phyloP scores from a whole-genome alignment of 2,113 vertebrate genomes.

The Phrynocephalus versicolor region DNA sequence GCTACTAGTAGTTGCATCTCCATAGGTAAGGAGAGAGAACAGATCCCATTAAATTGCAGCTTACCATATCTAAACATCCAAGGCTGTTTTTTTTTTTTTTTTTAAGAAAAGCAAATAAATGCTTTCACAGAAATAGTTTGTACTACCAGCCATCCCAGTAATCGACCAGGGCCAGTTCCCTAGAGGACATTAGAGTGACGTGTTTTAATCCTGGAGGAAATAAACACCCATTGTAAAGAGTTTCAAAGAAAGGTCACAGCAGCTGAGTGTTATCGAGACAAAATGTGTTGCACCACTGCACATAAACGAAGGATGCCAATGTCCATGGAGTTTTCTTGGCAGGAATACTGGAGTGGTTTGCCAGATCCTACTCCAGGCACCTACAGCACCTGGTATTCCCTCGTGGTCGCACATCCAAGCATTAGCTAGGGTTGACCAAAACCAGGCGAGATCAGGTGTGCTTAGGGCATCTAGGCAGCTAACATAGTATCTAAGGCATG shows the following conservation, averaged over 20 bases:
- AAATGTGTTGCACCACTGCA: neutral
- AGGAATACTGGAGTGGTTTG: no score
- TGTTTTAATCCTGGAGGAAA: conserved; percentile 13
- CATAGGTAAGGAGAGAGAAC: neutral
- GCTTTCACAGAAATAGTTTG: conserved; percentile 21
- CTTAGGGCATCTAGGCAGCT: no score
- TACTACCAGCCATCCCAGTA: conserved; percentile 10
- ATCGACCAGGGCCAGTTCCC: conserved; percentile 6
- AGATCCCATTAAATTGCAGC: neutral
- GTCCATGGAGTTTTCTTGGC: no score
- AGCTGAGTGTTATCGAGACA: conserved; percentile 15
- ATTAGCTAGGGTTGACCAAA: no score
- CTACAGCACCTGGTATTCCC: no score
- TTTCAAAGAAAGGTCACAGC: neutral
- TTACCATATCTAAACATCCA: conserved; percentile 12
- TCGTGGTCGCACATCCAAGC: no score
- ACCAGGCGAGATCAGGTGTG: no score
- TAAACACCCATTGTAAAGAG: conserved; percentile 25
- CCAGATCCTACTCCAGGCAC: no score
- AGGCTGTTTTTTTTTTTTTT: neutral
- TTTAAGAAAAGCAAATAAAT: conserved; percentile 37
- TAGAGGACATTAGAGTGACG: conserved; percentile 18
- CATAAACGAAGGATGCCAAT: neutral
- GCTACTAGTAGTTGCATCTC: conserved; percentile 5
- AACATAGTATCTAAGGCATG: no score